Evolutionary conservation across 1,140 invertebrate genomes (phyloP).

Genomic region (Polypedilum pembai): DNA sequence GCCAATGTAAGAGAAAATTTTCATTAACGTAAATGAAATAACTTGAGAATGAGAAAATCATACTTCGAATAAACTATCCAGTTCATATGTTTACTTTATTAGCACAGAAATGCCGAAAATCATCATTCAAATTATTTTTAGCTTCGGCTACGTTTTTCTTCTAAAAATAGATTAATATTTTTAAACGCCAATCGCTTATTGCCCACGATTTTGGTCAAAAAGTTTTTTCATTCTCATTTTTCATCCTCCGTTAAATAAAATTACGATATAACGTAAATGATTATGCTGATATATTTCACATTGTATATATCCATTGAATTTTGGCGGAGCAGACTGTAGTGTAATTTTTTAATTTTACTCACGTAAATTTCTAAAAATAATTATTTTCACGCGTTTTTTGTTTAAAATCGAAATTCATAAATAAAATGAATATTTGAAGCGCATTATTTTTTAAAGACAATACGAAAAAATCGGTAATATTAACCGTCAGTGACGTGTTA

Average conservation of each 20-base stretch:
- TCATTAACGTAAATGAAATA: not conserved
- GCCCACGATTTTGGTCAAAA: not conserved
- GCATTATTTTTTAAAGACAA: no score
- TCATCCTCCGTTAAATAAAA: not conserved
- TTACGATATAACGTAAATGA: conserved; percentile 4
- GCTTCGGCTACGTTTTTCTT: not conserved
- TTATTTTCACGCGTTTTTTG: no score
- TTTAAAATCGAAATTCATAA: no score
- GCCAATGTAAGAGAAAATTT: not conserved
- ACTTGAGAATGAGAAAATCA: not conserved
- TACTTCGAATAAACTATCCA: conserved; percentile 16
- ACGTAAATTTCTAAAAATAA: no score
- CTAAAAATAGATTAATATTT: conserved; percentile 7
- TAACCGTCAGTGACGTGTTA: no score
- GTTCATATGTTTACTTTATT: conserved; percentile 12
- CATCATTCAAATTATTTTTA: not conserved
- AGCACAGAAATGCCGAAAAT: not conserved
- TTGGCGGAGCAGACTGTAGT: no score
- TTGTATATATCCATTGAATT: no score
- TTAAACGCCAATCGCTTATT: not conserved
- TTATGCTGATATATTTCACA: conserved; percentile 3
- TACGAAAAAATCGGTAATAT: no score
- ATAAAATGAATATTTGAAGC: no score
- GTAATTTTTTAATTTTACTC: no score
- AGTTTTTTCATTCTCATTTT: not conserved